Evolutionary conservation across 2,888 invertebrate species (phyloP).

Genomic region (Tetanocera ferruginea): DNA sequence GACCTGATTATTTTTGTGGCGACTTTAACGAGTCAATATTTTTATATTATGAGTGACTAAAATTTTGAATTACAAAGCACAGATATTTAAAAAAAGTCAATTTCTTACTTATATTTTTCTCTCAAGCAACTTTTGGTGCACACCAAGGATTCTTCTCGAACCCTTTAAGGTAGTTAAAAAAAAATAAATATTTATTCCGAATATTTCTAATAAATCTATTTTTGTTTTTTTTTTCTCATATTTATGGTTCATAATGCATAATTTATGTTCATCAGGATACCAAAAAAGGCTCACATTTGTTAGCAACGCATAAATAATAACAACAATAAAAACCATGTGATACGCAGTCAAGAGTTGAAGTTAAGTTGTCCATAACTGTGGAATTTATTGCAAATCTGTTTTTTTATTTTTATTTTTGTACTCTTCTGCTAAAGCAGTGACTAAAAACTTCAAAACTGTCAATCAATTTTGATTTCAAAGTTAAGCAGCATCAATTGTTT

Average conservation of each 20-base stretch:
- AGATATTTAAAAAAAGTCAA: no score
- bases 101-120: no score
- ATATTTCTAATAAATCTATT: no score
- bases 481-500: constrained; percentile 5
- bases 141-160: no score
- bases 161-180: no score
- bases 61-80: no score
- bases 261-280: not conserved
- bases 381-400: constrained; percentile 22
- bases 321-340: not conserved
- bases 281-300: not conserved
- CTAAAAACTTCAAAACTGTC: constrained; percentile 13
- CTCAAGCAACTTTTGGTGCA: not conserved
- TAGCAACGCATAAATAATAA: no score
- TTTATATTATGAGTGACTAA: no score
- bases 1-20: no score
- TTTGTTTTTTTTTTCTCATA: no score
- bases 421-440: not conserved
- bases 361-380: constrained; percentile 5
- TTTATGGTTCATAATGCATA: not conserved
- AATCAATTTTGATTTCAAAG: constrained; percentile 21
- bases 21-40: no score
- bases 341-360: not conserved
- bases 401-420: not conserved
- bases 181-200: no score